A percentile compares a stretch with the other conserved stretches of the same genome.
Conservation (phyloP, 2,113 vertebrate genomes). For the Donacobius atricapilla region DNA sequence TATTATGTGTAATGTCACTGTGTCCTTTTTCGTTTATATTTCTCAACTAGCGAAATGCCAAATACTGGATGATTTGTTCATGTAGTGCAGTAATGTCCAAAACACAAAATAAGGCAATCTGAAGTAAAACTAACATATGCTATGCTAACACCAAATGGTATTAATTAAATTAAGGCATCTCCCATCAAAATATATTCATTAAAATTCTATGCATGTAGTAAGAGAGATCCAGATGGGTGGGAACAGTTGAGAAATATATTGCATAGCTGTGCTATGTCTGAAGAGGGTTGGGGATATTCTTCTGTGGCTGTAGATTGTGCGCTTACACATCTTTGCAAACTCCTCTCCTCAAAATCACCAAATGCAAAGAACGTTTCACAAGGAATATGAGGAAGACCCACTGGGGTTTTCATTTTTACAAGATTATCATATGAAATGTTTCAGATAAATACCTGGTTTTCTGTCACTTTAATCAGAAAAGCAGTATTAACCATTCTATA, state of each 20-base stretch:
- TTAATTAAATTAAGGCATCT: not conserved
- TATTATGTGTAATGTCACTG: not conserved
- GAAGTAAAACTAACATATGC: not conserved
- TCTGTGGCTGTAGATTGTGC: not conserved
- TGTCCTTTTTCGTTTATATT: not conserved
- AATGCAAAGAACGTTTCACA: not conserved
- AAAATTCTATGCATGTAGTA: not conserved
- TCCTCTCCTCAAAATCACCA: not conserved
- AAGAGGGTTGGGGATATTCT: not conserved
- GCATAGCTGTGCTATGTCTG: not conserved
- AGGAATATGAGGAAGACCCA: not conserved
- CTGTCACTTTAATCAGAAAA: not conserved
- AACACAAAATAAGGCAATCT: not conserved
- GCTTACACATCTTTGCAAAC: not conserved
- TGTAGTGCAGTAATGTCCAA: not conserved
- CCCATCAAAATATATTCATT: not conserved
- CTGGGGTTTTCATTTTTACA: not conserved
- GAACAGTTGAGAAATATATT: slow-evolving; percentile 55
- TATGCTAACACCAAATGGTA: not conserved
- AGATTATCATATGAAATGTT: not conserved
- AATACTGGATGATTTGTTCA: not conserved
- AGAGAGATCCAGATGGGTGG: not conserved
- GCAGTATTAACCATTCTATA: not conserved
- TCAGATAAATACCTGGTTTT: not conserved
- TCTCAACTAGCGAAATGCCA: slow-evolving; percentile 34